Percentiles rank a stretch among this genome's conserved stretches.
Conservation (phyloP, 1,140 invertebrate genomes). For the Zaprionus camerounensis region DNA sequence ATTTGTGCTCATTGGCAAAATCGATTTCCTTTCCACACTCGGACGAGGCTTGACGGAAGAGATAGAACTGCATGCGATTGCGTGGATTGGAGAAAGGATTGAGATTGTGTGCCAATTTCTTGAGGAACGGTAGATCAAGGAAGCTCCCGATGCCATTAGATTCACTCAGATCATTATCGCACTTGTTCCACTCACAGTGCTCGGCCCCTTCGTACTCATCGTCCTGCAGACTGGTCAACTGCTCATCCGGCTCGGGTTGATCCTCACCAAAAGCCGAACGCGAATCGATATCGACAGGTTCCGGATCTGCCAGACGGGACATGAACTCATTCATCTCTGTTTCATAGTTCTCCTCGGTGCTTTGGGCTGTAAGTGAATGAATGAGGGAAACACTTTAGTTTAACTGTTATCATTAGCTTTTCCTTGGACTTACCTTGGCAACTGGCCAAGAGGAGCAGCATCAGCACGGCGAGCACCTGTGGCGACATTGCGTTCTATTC, state of each 20-base stretch:
- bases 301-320: slow-evolving; percentile 42
- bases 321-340: slow-evolving; percentile 65
- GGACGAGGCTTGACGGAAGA: slow-evolving; percentile 65
- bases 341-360: slow-evolving; percentile 48
- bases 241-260: slow-evolving; percentile 39
- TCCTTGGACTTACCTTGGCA: slow-evolving; percentile 35
- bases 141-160: slow-evolving; percentile 57
- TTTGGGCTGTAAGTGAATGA: slow-evolving; percentile 27
- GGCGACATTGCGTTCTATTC: slow-evolving; percentile 36
- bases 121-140: slow-evolving; percentile 67
- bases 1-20: slow-evolving; percentile 30
- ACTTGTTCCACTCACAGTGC: slow-evolving; percentile 64
- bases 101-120: slow-evolving; percentile 70
- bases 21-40: slow-evolving; percentile 69
- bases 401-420: not conserved
- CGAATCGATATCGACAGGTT: slow-evolving; percentile 29
- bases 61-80: slow-evolving; percentile 72
- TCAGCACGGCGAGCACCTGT: slow-evolving; percentile 26
- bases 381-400: no score
- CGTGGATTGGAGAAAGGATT: slow-evolving; percentile 58
- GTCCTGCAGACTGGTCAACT: slow-evolving; percentile 39
- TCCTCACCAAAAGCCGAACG: slow-evolving; percentile 51
- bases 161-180: slow-evolving; percentile 72
- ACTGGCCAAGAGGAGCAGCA: slow-evolving; percentile 40
- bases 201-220: slow-evolving; percentile 66